A percentile compares a stretch with the other conserved stretches of the same genome.
These are phyloP conservation scores for Cephus pulcher DNA, from an alignment of 2,888 invertebrate species.

Conservation along the genomic window DNA sequence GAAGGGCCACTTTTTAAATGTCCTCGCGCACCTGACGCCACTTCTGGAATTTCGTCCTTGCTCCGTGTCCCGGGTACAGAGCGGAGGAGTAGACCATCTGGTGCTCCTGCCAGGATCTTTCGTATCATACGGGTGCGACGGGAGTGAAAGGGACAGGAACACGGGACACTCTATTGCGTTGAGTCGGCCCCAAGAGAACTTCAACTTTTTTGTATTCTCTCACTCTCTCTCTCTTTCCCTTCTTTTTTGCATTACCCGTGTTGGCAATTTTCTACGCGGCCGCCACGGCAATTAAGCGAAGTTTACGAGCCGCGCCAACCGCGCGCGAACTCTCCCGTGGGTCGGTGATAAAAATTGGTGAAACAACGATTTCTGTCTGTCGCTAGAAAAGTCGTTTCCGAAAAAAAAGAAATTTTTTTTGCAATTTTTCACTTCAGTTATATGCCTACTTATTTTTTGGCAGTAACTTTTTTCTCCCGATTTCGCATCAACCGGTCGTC, in stretches of 20 bases:
- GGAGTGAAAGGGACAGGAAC: not conserved
- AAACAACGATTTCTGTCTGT: not conserved
- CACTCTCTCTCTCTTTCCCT: not conserved
- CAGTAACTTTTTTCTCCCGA: not conserved
- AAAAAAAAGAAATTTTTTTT: no score
- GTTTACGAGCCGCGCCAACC: not conserved
- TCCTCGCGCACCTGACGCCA: not conserved
- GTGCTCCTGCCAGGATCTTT: no score
- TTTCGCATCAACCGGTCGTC: not conserved
- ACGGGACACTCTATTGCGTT: not conserved
- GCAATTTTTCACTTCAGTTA: not conserved
- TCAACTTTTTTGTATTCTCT: not conserved
- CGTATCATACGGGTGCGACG: not conserved
- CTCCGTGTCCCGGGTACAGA: no score
- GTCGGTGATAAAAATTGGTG: not conserved
- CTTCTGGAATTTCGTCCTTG: no score
- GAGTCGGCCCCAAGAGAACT: not conserved
- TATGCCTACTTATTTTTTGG: not conserved
- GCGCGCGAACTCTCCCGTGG: not conserved
- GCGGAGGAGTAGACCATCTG: no score
- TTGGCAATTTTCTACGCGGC: not conserved
- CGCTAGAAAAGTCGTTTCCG: not conserved
- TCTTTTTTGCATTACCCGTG: slow-evolving; percentile 4
- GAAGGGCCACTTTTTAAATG: not conserved
- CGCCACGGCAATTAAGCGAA: not conserved